Percentiles rank a stretch among this genome's conserved stretches.
Evolutionary conservation across 2,888 invertebrate genomes (phyloP).

Genomic region (Ctena decussata): DNA sequence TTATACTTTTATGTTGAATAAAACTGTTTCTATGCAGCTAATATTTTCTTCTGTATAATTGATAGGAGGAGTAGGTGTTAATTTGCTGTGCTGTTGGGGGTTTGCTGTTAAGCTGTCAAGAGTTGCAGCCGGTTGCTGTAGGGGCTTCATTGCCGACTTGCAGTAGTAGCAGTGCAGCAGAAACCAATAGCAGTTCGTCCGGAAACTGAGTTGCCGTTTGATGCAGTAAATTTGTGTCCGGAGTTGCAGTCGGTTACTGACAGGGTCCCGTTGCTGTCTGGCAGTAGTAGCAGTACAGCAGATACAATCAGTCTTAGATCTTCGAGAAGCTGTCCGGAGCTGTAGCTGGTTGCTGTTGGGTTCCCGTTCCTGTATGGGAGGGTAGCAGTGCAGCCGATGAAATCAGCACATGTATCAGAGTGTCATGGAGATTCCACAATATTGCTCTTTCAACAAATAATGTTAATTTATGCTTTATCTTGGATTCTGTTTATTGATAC

Average conservation of each 20-base stretch:
- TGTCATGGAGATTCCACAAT: too few relatives aligned
- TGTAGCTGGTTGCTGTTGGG: not conserved
- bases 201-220: too few relatives aligned
- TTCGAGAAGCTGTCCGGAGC: not conserved
- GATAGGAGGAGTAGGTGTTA: constrained; percentile 64
- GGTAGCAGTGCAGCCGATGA: too few relatives aligned
- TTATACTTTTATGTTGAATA: not conserved
- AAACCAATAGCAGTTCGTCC: too few relatives aligned
- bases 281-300: not conserved
- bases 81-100: constrained; percentile 50
- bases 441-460: too few relatives aligned
- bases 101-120: constrained; percentile 1
- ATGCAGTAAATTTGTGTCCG: too few relatives aligned
- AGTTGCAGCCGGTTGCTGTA: constrained; percentile 54
- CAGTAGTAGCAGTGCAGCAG: not conserved
- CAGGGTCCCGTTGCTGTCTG: not conserved
- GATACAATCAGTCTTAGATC: not conserved
- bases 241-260: not conserved
- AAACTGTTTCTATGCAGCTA: constrained; percentile 25
- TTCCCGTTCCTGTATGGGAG: too few relatives aligned
- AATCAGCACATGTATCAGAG: too few relatives aligned
- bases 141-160: not conserved
- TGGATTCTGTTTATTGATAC: too few relatives aligned
- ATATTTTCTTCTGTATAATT: constrained; percentile 61
- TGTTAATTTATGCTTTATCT: too few relatives aligned